Conservation (phyloP, 2,113 vertebrate genomes). For the Atrichornis clamosus region DNA sequence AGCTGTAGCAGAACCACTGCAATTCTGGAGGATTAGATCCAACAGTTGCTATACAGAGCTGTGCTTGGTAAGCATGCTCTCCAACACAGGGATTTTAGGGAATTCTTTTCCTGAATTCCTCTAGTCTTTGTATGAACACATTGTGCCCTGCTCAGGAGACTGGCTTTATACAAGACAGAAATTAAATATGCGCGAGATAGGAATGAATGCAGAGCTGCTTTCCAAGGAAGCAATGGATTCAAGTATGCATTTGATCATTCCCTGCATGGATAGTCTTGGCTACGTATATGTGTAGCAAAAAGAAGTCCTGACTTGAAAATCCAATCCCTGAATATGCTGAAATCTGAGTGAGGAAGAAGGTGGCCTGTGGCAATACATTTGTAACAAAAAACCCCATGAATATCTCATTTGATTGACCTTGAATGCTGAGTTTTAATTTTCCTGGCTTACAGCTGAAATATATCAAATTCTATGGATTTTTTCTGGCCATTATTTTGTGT, state of each 20-base stretch:
- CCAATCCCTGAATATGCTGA: not conserved
- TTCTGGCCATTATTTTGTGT: not conserved
- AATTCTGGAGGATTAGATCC: not conserved
- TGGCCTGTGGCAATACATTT: not conserved
- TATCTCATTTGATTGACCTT: not conserved
- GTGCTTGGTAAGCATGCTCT: not conserved
- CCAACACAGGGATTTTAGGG: not conserved
- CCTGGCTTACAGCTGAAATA: not conserved
- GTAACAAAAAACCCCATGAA: not conserved
- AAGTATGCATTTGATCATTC: not conserved
- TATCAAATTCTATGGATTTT: not conserved
- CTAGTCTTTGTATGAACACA: not conserved
- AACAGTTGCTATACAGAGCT: not conserved
- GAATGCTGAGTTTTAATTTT: not conserved
- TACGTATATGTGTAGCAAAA: not conserved
- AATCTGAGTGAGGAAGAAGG: not conserved
- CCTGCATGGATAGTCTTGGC: not conserved
- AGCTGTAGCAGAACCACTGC: not conserved
- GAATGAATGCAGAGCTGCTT: not conserved
- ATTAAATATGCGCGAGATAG: not conserved
- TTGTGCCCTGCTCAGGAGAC: not conserved
- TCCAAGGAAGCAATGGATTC: not conserved
- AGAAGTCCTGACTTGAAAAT: not conserved
- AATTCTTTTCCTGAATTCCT: not conserved
- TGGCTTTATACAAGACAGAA: not conserved